Percentiles rank a stretch among this genome's conserved stretches.
Evolutionary conservation across 2,797 vertebrate species (phyloP).

Genomic region (Podargus strigoides): DNA sequence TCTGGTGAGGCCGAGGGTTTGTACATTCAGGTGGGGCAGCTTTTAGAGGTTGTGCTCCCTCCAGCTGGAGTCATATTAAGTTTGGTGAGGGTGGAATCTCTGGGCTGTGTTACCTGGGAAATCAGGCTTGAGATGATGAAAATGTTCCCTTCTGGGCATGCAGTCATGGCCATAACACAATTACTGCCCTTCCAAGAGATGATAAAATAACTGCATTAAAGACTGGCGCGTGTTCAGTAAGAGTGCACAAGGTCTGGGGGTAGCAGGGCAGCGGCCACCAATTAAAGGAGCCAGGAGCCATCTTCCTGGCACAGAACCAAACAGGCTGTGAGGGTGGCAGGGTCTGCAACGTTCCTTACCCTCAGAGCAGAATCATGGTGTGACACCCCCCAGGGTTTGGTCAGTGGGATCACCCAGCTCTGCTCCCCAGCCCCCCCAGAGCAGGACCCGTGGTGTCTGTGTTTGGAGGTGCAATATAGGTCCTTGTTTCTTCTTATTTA

Average conservation of each 20-base stretch:
- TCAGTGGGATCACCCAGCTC: not conserved
- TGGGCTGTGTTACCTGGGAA: constrained; percentile 31
- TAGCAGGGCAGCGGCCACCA: not conserved
- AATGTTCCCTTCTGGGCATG: constrained; percentile 1
- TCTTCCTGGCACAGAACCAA: not conserved
- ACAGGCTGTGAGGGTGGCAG: not conserved
- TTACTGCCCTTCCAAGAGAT: constrained; percentile 4
- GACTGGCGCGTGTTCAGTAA: not conserved
- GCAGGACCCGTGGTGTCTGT: not conserved
- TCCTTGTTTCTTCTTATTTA: not conserved
- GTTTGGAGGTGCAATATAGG: not conserved
- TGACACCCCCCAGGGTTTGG: not conserved
- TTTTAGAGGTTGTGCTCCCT: not conserved
- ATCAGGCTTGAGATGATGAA: not conserved
- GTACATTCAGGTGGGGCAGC: not conserved
- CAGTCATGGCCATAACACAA: not conserved
- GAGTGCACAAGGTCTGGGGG: not conserved
- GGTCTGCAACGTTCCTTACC: not conserved
- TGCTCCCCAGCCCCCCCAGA: rapidly evolving
- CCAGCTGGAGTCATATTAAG: not conserved
- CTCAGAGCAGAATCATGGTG: rapidly evolving
- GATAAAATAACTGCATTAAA: constrained; percentile 14
- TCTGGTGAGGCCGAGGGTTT: not conserved
- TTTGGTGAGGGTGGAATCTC: not conserved
- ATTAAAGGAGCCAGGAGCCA: not conserved